phyloP scores from a whole-genome alignment of 2,113 vertebrate genomes.

The Spermophilus dauricus region DNA sequence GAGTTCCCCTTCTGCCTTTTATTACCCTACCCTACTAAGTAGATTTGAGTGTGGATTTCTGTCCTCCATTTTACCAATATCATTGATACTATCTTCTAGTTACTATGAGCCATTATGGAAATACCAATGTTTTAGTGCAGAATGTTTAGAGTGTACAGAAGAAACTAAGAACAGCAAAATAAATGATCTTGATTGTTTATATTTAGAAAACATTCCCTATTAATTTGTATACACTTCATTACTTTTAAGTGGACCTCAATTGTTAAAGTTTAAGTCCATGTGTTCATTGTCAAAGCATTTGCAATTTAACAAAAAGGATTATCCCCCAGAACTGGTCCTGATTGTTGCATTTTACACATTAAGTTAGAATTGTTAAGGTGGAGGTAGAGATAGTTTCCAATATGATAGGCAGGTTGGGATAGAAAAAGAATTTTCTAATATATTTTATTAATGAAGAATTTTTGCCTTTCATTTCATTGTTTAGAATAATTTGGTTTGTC shows the following conservation, averaged over 20 bases:
- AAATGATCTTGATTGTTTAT: not conserved
- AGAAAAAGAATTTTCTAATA: not conserved
- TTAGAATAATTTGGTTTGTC: not conserved
- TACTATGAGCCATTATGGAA: not conserved
- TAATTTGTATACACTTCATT: not conserved
- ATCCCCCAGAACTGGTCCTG: not conserved
- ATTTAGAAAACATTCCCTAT: not conserved
- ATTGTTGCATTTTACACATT: not conserved
- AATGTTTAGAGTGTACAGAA: not conserved
- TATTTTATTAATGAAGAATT: not conserved
- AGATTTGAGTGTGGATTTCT: not conserved
- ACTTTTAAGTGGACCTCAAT: not conserved
- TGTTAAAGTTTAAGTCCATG: not conserved
- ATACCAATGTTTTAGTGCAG: not conserved
- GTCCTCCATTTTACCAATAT: not conserved
- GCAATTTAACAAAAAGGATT: not conserved
- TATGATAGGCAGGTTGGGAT: not conserved
- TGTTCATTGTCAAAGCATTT: conserved; percentile 9
- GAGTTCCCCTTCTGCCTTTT: not conserved
- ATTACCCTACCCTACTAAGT: not conserved
- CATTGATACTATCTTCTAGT: not conserved
- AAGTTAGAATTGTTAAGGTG: not conserved
- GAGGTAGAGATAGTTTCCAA: not conserved
- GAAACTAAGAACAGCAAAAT: not conserved
- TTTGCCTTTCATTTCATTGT: not conserved